phyloP scores from a whole-genome alignment of 2,888 invertebrate species.

The Anticlea derivata region DNA sequence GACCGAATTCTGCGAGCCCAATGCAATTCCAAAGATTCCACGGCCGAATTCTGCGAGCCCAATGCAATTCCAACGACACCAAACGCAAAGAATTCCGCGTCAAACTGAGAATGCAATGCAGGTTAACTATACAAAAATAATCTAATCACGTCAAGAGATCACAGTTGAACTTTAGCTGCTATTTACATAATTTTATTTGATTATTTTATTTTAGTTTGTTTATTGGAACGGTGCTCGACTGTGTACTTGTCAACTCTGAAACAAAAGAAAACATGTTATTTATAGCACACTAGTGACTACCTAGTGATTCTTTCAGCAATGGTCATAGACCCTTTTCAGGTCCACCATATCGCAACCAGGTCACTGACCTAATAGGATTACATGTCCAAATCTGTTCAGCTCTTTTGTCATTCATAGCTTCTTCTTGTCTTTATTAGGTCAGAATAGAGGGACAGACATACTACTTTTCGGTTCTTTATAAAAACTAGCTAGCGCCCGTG shows the following conservation, averaged over 20 bases:
- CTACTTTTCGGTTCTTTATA: too few species aligned
- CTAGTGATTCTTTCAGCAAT: too few species aligned
- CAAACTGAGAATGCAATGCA: constrained; percentile 9
- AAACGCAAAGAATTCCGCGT: neutral
- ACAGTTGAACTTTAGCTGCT: constrained; percentile 47
- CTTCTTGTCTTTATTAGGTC: too few species aligned
- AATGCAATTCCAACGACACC: neutral
- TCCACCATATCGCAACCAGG: too few species aligned
- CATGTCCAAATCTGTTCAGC: too few species aligned
- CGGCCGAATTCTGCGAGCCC: neutral
- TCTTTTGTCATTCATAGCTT: too few species aligned
- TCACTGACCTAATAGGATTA: too few species aligned
- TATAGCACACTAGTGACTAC: too few species aligned
- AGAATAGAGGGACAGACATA: too few species aligned
- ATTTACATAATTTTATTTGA: constrained; percentile 50
- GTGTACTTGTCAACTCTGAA: constrained; percentile 59
- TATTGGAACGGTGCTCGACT: constrained; percentile 43
- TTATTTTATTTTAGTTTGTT: constrained; percentile 48
- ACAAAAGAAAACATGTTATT: constrained; percentile 40
- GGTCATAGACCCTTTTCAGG: too few species aligned
- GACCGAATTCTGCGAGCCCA: neutral
- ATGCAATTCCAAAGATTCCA: neutral
- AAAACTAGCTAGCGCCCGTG: too few species aligned
- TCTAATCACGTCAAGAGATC: constrained; percentile 66
- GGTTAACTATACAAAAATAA: constrained; percentile 38